phyloP scores from a whole-genome alignment of 2,113 vertebrate species.

The Pan troglodytes region NHGRI_mPanTro3-v2.1_pri NC_072404.2:55270001-55270500 shows the following conservation, averaged over 20 bases:
- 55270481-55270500: neutral
- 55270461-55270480: neutral
- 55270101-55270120: neutral
- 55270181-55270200: accelerated
- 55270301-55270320: accelerated
- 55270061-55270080: neutral
- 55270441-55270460: neutral
- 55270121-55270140: neutral
- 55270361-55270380: neutral
- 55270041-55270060: neutral
- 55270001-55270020: neutral
- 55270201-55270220: neutral
- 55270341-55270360: neutral
- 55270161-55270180: no score
- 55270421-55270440: neutral
- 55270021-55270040: neutral
- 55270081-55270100: no score
- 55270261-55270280: neutral
- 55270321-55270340: accelerated
- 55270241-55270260: neutral
- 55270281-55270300: neutral
- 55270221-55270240: neutral
- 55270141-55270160: neutral
- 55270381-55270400: neutral
- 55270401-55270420: neutral